Conservation (phyloP, 2,888 invertebrate genomes). For the Acronicta aceris region DNA sequence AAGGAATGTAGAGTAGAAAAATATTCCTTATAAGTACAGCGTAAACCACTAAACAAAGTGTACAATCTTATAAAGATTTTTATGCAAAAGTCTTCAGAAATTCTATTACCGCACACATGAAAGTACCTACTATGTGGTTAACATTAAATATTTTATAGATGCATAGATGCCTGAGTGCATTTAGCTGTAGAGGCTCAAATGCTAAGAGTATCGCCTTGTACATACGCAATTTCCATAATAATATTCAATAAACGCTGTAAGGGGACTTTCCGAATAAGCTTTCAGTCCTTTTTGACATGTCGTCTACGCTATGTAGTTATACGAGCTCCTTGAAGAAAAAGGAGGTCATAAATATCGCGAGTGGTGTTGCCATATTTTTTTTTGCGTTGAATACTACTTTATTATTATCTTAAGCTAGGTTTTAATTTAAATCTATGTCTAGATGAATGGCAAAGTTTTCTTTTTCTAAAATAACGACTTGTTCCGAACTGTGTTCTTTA, state of each 20-base stretch:
- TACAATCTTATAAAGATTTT: conserved; percentile 39
- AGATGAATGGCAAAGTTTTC: no score
- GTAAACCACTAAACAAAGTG: background rate
- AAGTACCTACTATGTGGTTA: conserved; percentile 40
- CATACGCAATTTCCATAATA: conserved; percentile 55
- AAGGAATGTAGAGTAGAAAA: no score
- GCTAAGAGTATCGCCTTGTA: conserved; percentile 26
- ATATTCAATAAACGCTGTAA: conserved; percentile 53
- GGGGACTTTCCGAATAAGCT: conserved; percentile 44
- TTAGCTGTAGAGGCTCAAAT: conserved; percentile 44
- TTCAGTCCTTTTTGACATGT: conserved; percentile 37
- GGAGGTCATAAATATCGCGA: conserved; percentile 11
- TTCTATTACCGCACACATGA: conserved; percentile 45
- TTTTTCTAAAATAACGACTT: no score
- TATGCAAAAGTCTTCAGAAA: conserved; percentile 40
- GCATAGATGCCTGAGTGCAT: conserved; percentile 49
- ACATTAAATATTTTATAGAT: conserved; percentile 53
- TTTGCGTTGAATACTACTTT: background rate
- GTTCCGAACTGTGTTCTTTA: no score
- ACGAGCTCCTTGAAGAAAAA: conserved; percentile 12
- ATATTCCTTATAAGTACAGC: no score
- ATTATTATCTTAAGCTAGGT: background rate
- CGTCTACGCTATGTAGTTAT: conserved; percentile 15
- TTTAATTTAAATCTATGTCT: conserved; percentile 8
- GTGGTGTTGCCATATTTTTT: conserved; percentile 10